Conservation (phyloP, 2,888 invertebrate species). For the Lysandra coridon region DNA sequence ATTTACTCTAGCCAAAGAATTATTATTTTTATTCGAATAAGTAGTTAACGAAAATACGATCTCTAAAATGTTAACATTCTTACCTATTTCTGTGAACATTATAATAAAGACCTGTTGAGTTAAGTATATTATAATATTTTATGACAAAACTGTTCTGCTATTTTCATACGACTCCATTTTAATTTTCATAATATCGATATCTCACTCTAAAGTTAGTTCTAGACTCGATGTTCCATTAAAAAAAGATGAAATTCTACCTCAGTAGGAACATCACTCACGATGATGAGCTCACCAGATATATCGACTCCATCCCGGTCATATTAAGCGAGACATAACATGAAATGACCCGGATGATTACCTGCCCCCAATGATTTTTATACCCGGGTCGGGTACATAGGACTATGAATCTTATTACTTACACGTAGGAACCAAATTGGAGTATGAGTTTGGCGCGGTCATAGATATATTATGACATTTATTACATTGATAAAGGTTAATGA, state of each 20-base stretch:
- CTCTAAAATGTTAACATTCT: too few relatives aligned
- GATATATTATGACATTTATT: constrained; percentile 19
- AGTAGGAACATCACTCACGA: background rate
- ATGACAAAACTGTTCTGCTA: too few relatives aligned
- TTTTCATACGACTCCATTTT: too few relatives aligned
- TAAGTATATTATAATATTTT: too few relatives aligned
- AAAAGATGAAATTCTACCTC: too few relatives aligned
- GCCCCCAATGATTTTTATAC: constrained; percentile 22
- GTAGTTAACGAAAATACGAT: too few relatives aligned
- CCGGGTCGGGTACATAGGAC: background rate
- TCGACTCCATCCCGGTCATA: constrained; percentile 22
- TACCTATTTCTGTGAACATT: too few relatives aligned
- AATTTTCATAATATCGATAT: too few relatives aligned
- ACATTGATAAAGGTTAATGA: constrained; percentile 8
- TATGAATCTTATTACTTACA: background rate
- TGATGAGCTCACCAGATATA: constrained; percentile 1
- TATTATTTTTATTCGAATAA: too few relatives aligned
- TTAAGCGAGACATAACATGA: constrained; percentile 14
- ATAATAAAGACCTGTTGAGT: too few relatives aligned
- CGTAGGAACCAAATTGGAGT: background rate
- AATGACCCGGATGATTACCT: constrained; percentile 28
- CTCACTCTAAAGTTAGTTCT: background rate
- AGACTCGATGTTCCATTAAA: background rate
- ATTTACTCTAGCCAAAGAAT: too few relatives aligned
- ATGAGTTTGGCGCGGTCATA: background rate